Evolutionary conservation across 2,113 vertebrate genomes (phyloP), one percentile per base, ranked within the genome.

Genomic region (Gymnocephalus cernua): DNA sequence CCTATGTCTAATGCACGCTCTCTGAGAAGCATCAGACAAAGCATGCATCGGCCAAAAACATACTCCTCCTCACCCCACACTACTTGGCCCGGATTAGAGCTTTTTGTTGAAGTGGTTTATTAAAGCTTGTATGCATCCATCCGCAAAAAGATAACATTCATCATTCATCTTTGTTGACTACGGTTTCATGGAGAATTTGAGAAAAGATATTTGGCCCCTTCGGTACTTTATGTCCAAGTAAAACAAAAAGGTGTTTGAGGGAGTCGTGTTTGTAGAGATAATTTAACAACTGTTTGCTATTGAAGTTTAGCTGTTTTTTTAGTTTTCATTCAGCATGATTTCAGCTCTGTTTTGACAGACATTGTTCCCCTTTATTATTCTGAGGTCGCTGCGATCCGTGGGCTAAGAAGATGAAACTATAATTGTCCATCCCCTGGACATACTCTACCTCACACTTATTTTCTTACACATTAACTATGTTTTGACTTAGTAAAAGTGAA

Each of bases 81-180:
- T 27, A 67, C 53, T 59, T 80, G 59, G 69, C 48, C 44, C 0
- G 25, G 16, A 63, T 29, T 44, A 23, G 4, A 9, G 12, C 50
- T 56, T 58, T 53, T 14, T 27, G 75, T 50, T 29, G 9, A 18
- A 23, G n/a, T 13, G 58, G 56, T 71, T 69, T 35, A 71, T 38
- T 53, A 66, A 54, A 54, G 76, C 25, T 53, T 4, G 11, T 29
- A 64, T 6, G 41, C 38, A 47, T 66, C 35, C 59, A 71, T 32
- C 61, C n/a, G 4, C 21, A 54, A 54, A 59, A 58, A 27, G 41
- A 82, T 71, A 64, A 64, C 59, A 50, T 44, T 18, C 18, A 44
- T 45, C 59, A 50, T 44, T 18, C 18, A 44, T 45, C 19, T 58
- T 38, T 41, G 54, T 0, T 21, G 21, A 21, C 27, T 67, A 27